Percentiles rank a stretch among this genome's conserved stretches.
Conservation (phyloP, 1,140 invertebrate genomes). For the Pogonognathellus flavescens region DNA sequence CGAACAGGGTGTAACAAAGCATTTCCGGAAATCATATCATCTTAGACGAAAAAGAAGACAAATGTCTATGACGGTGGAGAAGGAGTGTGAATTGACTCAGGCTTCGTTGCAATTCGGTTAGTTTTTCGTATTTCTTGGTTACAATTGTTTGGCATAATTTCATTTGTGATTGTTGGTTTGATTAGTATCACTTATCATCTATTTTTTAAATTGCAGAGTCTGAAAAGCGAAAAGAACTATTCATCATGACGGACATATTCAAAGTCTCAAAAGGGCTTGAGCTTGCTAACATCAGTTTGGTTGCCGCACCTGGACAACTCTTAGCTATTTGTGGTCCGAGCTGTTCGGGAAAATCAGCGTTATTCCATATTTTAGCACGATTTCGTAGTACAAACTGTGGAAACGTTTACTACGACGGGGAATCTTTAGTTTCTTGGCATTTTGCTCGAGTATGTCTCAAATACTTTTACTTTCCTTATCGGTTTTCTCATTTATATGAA, state of each 20-base stretch:
- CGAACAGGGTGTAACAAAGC: not conserved
- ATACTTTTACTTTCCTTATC: too few relatives aligned
- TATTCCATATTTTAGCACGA: slow-evolving; percentile 54
- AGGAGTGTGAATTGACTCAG: not conserved
- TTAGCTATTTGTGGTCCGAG: slow-evolving; percentile 34
- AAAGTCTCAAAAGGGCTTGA: not conserved
- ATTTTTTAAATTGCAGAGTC: not conserved
- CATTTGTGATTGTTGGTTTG: too few relatives aligned
- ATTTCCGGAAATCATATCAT: not conserved
- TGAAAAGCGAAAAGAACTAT: not conserved
- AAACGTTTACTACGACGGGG: slow-evolving; percentile 12
- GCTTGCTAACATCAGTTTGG: not conserved
- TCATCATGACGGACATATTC: not conserved
- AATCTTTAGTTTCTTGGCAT: slow-evolving; percentile 5
- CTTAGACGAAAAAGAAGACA: not conserved
- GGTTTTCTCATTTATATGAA: too few relatives aligned
- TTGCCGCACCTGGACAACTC: slow-evolving; percentile 32
- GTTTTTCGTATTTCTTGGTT: not conserved
- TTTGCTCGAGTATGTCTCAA: not conserved
- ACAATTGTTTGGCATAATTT: not conserved
- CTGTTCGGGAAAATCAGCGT: slow-evolving; percentile 23
- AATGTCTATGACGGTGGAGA: not conserved
- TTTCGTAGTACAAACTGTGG: not conserved
- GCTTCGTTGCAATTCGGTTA: not conserved
- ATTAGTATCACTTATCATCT: not conserved